Percentiles rank a stretch among this genome's conserved stretches.
These are phyloP conservation scores for Pseudolycoriella hygida DNA, from an alignment of 2,888 invertebrate genomes.

Conservation along the genomic window DNA sequence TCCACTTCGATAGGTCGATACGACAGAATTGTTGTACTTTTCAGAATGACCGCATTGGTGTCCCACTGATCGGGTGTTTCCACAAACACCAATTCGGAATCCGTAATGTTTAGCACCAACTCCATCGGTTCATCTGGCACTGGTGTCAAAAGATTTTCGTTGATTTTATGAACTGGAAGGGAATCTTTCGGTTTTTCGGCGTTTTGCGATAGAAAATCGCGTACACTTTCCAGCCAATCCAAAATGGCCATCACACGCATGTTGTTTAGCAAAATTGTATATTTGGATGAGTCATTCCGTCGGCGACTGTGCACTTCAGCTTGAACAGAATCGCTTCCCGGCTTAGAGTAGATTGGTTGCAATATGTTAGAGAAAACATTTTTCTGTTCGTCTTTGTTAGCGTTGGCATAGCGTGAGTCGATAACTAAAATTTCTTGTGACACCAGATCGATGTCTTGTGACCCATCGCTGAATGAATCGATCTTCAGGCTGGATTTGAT, in stretches of 20 bases:
- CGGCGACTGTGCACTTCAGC: constrained; percentile 59
- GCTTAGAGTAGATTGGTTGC: constrained; percentile 47
- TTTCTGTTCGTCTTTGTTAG: constrained; percentile 21
- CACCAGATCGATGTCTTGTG: constrained; percentile 82
- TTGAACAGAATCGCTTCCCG: constrained; percentile 37
- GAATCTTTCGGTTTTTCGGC: constrained; percentile 22
- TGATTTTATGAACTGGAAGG: neutral
- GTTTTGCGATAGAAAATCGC: constrained; percentile 52
- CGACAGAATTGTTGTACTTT: constrained; percentile 76
- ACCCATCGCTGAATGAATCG: constrained; percentile 72
- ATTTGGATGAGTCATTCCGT: constrained; percentile 49
- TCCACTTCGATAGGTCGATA: constrained; percentile 51
- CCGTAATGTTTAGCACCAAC: constrained; percentile 81
- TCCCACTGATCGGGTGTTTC: constrained; percentile 79
- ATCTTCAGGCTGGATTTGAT: constrained; percentile 74
- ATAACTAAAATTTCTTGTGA: constrained; percentile 48
- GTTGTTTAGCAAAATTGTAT: constrained; percentile 80
- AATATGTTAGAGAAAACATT: constrained; percentile 83
- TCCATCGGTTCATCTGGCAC: constrained; percentile 30
- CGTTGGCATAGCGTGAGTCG: constrained; percentile 17
- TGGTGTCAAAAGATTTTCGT: neutral
- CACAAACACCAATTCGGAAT: constrained; percentile 87
- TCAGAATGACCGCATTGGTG: constrained; percentile 84
- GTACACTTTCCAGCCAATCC: constrained; percentile 80
- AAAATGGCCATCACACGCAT: constrained; percentile 87